Conservation (phyloP, 37 sponge, comb jelly and placozoan species). For the Halichondria panicea region DNA sequence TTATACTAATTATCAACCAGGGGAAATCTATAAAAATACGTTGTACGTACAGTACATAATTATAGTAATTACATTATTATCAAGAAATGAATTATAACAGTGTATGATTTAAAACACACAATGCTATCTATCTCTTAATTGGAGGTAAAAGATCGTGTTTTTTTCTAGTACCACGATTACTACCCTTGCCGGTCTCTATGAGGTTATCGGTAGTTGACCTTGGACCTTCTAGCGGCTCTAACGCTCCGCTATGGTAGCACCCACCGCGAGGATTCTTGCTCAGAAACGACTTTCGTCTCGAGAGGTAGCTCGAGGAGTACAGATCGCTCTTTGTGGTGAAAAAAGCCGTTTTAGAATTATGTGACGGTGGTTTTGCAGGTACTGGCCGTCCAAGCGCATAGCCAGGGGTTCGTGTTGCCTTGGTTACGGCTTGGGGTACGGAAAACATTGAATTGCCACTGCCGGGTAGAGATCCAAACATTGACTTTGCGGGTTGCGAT, state of each 20-base stretch:
- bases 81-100: not conserved
- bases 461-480: conserved; percentile 30
- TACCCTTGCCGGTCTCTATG: not conserved
- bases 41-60: too few relatives aligned
- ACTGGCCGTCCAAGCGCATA: not conserved
- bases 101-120: too few relatives aligned
- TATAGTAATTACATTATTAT: too few relatives aligned
- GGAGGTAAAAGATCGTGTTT: conserved; percentile 29
- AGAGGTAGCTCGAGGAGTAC: conserved; percentile 22
- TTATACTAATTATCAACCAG: too few relatives aligned
- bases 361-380: not conserved
- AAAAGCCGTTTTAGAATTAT: not conserved
- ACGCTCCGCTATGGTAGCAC: conserved; percentile 25
- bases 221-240: conserved; percentile 48
- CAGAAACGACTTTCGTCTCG: not conserved
- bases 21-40: too few relatives aligned
- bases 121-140: conserved; percentile 19
- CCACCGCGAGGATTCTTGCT: conserved; percentile 14
- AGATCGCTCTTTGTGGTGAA: conserved; percentile 20
- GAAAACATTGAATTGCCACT: conserved; percentile 25
- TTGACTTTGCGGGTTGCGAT: conserved; percentile 14
- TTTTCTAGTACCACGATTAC: not conserved
- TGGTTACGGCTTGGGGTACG: not conserved
- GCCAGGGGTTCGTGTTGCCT: not conserved
- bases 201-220: not conserved